These are phyloP conservation scores for Pelosia muscerda DNA, from an alignment of 2,888 invertebrate genomes.

Conservation along the genomic window DNA sequence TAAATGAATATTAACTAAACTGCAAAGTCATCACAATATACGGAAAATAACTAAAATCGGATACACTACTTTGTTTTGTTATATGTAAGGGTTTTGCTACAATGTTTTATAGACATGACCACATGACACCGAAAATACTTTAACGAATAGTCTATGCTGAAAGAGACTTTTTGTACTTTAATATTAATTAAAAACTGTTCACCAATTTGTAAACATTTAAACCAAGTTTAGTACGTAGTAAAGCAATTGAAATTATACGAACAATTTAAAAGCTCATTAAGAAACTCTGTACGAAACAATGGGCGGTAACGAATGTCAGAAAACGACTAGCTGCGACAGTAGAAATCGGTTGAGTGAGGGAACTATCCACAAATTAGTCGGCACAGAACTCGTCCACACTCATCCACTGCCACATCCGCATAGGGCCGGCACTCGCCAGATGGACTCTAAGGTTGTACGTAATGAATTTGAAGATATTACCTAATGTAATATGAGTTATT, in stretches of 20 bases:
- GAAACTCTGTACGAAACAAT: constrained; percentile 47
- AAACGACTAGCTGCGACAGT: constrained; percentile 63
- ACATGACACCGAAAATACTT: too few relatives aligned
- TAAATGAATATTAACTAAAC: not conserved
- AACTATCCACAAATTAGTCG: constrained; percentile 80
- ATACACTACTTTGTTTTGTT: too few relatives aligned
- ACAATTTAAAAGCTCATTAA: constrained; percentile 44
- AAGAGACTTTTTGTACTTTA: too few relatives aligned
- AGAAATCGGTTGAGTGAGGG: constrained; percentile 64
- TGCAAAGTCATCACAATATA: not conserved
- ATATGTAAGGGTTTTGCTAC: too few relatives aligned
- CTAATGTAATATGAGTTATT: not conserved
- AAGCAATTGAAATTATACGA: constrained; percentile 29
- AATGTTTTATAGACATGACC: too few relatives aligned
- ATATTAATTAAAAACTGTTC: too few relatives aligned
- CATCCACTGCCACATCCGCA: constrained; percentile 68
- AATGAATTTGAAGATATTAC: not conserved
- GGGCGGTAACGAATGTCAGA: constrained; percentile 65
- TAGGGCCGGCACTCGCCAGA: constrained; percentile 53
- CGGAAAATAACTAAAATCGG: not conserved
- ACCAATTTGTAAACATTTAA: not conserved
- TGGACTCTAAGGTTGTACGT: constrained; percentile 30
- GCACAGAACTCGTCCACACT: constrained; percentile 67
- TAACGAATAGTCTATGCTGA: too few relatives aligned
- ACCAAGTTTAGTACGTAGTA: not conserved